Evolutionary conservation across 2,888 invertebrate species (phyloP).

Genomic region (Andrena minutula): DNA sequence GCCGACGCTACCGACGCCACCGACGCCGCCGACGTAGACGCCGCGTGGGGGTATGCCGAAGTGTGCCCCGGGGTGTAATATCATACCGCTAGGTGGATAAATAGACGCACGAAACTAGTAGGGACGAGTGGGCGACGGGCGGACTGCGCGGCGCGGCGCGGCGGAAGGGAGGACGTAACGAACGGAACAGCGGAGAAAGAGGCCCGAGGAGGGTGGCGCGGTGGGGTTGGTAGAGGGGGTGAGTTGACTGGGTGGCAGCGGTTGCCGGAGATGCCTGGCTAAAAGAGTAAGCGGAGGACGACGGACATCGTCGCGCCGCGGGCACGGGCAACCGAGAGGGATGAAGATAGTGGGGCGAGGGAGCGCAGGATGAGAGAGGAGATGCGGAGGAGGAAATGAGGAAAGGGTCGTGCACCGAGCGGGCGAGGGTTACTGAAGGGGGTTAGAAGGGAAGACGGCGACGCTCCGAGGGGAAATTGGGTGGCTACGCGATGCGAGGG

Average conservation of each 20-base stretch:
- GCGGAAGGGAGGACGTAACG: slow-evolving; percentile 48
- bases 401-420: slow-evolving; percentile 66
- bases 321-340: slow-evolving; percentile 46
- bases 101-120: slow-evolving; percentile 79
- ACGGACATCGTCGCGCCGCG: slow-evolving; percentile 33
- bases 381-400: slow-evolving; percentile 51
- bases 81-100: slow-evolving; percentile 84
- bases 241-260: slow-evolving; percentile 27
- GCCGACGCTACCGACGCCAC: slow-evolving; percentile 28
- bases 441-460: slow-evolving; percentile 61
- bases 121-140: slow-evolving; percentile 38
- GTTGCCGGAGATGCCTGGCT: slow-evolving; percentile 43
- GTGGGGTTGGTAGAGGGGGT: background rate
- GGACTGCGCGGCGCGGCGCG: no score
- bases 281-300: slow-evolving; percentile 52
- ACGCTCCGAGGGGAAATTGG: slow-evolving; percentile 66
- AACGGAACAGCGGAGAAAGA: slow-evolving; percentile 59
- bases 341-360: background rate
- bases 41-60: slow-evolving; percentile 71
- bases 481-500: slow-evolving; percentile 73
- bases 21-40: slow-evolving; percentile 10
- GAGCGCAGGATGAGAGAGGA: slow-evolving; percentile 11
- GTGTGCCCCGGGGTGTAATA: slow-evolving; percentile 84
- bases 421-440: slow-evolving; percentile 64
- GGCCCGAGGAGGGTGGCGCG: slow-evolving; percentile 30